Evolutionary conservation across 2,113 vertebrate species (phyloP).

Genomic region (Cyprinus carpio): DNA sequence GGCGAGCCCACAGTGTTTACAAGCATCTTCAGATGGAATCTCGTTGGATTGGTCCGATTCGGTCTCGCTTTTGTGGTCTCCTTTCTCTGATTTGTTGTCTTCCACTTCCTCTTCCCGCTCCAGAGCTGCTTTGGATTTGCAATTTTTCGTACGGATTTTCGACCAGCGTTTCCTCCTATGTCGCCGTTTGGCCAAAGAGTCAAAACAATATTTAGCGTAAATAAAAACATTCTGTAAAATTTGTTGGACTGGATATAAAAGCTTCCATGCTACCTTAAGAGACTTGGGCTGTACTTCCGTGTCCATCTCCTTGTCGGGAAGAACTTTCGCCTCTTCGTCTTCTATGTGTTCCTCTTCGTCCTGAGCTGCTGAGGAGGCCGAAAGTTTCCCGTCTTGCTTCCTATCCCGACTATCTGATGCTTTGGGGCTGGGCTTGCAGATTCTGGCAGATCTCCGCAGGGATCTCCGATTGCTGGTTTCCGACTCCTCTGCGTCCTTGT

Average conservation of each 20-base stretch:
- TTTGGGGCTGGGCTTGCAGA: slow-evolving; percentile 90
- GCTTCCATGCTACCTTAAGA: slow-evolving; percentile 78
- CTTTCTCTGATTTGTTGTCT: slow-evolving; percentile 66
- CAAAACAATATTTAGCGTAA: neutral
- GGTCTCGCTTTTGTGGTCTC: slow-evolving; percentile 71
- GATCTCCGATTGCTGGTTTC: too few species aligned
- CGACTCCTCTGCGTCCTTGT: slow-evolving; percentile 26
- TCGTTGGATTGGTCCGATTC: slow-evolving; percentile 77
- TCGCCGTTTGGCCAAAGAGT: slow-evolving; percentile 65
- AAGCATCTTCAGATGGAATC: slow-evolving; percentile 84
- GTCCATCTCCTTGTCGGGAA: slow-evolving; percentile 78
- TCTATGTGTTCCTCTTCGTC: slow-evolving; percentile 66
- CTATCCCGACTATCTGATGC: slow-evolving; percentile 82
- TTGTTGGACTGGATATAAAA: neutral
- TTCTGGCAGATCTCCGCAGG: slow-evolving; percentile 79
- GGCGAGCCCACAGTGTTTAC: slow-evolving; percentile 92
- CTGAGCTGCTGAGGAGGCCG: slow-evolving; percentile 25
- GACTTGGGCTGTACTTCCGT: slow-evolving; percentile 75
- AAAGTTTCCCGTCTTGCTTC: slow-evolving; percentile 79
- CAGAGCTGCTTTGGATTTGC: slow-evolving; percentile 70
- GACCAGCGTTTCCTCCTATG: slow-evolving; percentile 84
- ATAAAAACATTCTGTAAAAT: neutral
- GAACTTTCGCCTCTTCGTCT: slow-evolving; percentile 67
- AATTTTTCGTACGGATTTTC: slow-evolving; percentile 79
- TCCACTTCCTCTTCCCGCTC: slow-evolving; percentile 19